Evolutionary conservation across 1,140 invertebrate species (phyloP), one percentile per base, ranked within the genome.

Genomic region (Eupristina koningsbergeri): DNA sequence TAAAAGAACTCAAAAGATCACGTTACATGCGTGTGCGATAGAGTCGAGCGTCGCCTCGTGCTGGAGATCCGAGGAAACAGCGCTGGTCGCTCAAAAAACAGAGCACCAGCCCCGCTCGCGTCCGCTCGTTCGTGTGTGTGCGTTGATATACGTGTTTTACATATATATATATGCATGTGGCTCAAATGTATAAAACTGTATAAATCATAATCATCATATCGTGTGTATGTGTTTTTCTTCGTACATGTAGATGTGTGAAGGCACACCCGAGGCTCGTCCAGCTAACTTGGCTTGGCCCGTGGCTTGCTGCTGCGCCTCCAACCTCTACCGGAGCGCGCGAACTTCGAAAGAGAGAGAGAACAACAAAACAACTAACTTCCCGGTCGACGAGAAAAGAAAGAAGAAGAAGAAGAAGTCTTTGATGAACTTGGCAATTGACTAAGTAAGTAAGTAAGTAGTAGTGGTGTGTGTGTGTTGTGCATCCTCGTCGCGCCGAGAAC

Each of bases 371-470:
- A n/a, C 26, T 50, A 67, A 74, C n/a, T 84, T 80, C 61, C 84
- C 79, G 82, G 80, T 82, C 80, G 47, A 69, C 84, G 84, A 80
- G 75, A 85, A n/a, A n/a, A n/a, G n/a, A n/a, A n/a, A n/a, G n/a
- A n/a, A n/a, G n/a, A n/a, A n/a, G n/a, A n/a, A n/a, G n/a, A n/a
- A n/a, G n/a, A n/a, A n/a, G n/a, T n/a, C n/a, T n/a, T n/a, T n/a
- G n/a, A n/a, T 78, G 71, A 84, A 53, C 63, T 86, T 75, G 77
- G 26, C 67, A 63, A 86, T 84, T 85, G 83, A 86, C 78, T 82
- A 81, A 81, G 80, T n/a, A n/a, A n/a, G n/a, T n/a, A n/a, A n/a
- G n/a, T n/a, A n/a, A n/a, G n/a, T n/a, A n/a, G n/a, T n/a, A n/a
- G n/a, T n/a, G n/a, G n/a, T 76, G 81, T 83, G 39, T 41, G 36